Base-by-base conservation (phyloP, 2,888 invertebrate genomes). In the Nephrotoma appendiculata region DNA sequence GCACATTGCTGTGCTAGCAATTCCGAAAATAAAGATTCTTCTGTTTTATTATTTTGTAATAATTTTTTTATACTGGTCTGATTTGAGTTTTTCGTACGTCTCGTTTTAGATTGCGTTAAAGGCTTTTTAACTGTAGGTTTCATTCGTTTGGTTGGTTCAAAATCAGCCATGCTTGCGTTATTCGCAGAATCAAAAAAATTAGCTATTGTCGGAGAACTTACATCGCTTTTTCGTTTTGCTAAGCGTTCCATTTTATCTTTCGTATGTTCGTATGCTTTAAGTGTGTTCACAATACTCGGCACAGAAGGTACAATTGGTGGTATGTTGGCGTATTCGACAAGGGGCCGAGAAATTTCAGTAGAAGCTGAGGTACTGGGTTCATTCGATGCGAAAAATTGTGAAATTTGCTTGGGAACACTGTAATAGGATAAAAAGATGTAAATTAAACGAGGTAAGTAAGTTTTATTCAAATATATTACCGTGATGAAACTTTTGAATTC, bases 1-100 rank as follows among this genome's bases (percentile, higher is more conserved):
- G 90, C 87, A 86, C 91, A 91, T 87, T 91, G 91, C 86, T 91
- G 90, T 0, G 90, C 90, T 2, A 91, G 89, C 0, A 91, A 89
- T 86, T 91, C 90, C 0, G 90, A 88, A 86, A 91, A 91, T 2
- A 91, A 88, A 19, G 84, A 43, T 87, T 91, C 89, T 87, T 91
- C 91, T 86, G 90, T 90, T 48, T 90, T 89, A 43, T 85, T 85
- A 57, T 57, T 52, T 41, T 42, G n/a, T 7, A 42, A 11, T 12
- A 86, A 19, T 41, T 86, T 48, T 11, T 86, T 86, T 9, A 52
- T 19, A 52, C n/a, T 86, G 4, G 7, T 41, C 42, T 84, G 84
- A 6, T 84, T 84, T 9, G n/a, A 84, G 4, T 83, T 83, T 5
- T 12, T 52, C 41, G 12, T 6, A n/a, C 31, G 41, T 19, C 7